Evolutionary conservation across 2,888 invertebrate genomes (phyloP).

Genomic region (Brachynemurus nebulosus): DNA sequence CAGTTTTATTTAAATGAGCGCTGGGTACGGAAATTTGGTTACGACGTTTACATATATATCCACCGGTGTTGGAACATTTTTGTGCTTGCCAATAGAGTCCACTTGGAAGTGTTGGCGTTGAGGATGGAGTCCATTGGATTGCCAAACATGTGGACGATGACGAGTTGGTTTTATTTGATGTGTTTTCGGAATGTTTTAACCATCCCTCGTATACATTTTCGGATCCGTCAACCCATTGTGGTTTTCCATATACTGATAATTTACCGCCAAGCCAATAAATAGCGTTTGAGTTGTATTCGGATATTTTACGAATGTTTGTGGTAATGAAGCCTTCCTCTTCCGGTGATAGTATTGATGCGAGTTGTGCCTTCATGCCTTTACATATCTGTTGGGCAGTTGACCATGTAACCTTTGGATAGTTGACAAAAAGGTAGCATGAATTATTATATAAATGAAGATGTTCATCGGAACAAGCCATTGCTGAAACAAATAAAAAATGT

Average conservation of each 20-base stretch:
- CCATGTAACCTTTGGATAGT: conserved; percentile 67
- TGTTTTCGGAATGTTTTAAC: conserved; percentile 40
- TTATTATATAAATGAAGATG: conserved; percentile 53
- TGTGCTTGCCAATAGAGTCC: conserved; percentile 58
- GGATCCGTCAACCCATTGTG: conserved; percentile 50
- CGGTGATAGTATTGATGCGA: conserved; percentile 50
- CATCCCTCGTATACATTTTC: conserved; percentile 42
- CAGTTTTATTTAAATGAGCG: conserved; percentile 45
- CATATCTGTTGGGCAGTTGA: conserved; percentile 53
- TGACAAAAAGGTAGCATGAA: conserved; percentile 61
- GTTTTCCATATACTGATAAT: conserved; percentile 32
- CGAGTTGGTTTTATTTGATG: conserved; percentile 25
- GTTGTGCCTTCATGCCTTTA: conserved; percentile 52
- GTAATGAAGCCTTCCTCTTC: conserved; percentile 60
- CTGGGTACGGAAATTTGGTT: conserved; percentile 35
- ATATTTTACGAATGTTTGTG: conserved; percentile 49
- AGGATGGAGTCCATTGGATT: conserved; percentile 52
- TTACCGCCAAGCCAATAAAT: conserved; percentile 62
- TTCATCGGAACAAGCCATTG: conserved; percentile 55
- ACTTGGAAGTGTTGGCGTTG: conserved; percentile 48
- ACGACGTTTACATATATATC: conserved; percentile 37
- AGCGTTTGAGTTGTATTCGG: conserved; percentile 56
- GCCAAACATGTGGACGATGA: conserved; percentile 33
- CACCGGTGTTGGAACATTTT: conserved; percentile 47
- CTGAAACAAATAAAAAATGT: conserved; percentile 30